Base-by-base conservation (phyloP, 2,797 vertebrate genomes). In the Gobionotothen gibberifrons region DNA sequence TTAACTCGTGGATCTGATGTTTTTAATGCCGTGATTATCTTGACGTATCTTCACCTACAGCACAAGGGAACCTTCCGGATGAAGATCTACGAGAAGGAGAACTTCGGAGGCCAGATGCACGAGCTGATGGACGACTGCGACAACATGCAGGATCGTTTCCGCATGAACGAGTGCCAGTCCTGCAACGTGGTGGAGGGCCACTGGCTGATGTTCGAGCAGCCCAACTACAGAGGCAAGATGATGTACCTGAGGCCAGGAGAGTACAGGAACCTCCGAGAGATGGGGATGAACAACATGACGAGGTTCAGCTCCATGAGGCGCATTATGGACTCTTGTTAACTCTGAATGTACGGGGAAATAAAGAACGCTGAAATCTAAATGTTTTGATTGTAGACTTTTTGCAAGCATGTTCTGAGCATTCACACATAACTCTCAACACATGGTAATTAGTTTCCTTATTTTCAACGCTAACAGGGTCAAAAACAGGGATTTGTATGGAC, bases 151-250 rank as follows among this genome's bases (percentile, higher is more conserved):
- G 89, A 92, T 1, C 88, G 85, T 1, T 84, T 79, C 60, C 81
- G 44, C 71, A 90, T 90, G 89, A 82, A 87, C 0, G 89, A 91
- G 68, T 91, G 89, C 74, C 89, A 86, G 85, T 93, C 92, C 47
- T 90, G 90, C 83, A 87, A 89, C 14, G 88, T 92, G 75, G 83
- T 83, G 87, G 90, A 93, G 0, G 92, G 92, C 72, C 90, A 93
- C 84, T 92, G 90, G 90, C 84, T 93, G 81, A 81, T 92, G 84
- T 92, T 86, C 1, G 89, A 92, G 79, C 92, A 91, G 87, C 71
- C 85, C 72, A 78, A 44, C 83, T 91, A 55, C 82, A 74, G 88
- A 32, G 91, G 89, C 40, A 46, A 76, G n/a, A 90, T 92, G 92
- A 29, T 89, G 67, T 91, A 91, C 63, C 9, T 89, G 70, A 90